Evolutionary conservation across 1,140 invertebrate genomes (phyloP).

Genomic region (Polypedilum vanderplanki): DNA sequence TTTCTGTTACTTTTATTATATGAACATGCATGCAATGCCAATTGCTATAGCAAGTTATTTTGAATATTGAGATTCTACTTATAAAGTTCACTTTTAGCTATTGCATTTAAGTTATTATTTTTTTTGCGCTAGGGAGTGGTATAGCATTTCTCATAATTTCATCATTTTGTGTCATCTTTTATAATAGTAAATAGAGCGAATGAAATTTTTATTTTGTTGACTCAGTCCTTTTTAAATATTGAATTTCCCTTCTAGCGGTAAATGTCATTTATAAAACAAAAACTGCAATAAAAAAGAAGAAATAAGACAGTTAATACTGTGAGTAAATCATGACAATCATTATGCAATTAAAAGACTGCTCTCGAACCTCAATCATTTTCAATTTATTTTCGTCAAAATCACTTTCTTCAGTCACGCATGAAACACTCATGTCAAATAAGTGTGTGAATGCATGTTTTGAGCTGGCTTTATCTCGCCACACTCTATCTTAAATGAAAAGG

Average conservation of each 20-base stretch:
- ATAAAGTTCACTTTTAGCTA: too few species aligned
- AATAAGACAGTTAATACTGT: not conserved
- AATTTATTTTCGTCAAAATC: not conserved
- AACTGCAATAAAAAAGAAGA: not conserved
- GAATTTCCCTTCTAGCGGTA: not conserved
- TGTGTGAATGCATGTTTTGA: not conserved
- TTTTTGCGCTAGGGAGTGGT: too few species aligned
- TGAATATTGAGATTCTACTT: not conserved
- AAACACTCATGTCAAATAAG: not conserved
- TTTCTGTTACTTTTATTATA: not conserved
- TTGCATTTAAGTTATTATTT: too few species aligned
- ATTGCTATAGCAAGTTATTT: too few species aligned
- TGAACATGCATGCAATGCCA: not conserved
- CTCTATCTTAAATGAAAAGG: not conserved
- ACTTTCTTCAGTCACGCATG: not conserved
- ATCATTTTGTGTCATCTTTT: too few species aligned
- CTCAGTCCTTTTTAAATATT: not conserved
- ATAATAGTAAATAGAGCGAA: too few species aligned
- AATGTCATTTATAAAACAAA: not conserved
- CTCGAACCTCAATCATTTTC: not conserved
- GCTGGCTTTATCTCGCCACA: not conserved
- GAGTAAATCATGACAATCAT: not conserved
- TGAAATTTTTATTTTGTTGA: too few species aligned
- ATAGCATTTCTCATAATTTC: too few species aligned
- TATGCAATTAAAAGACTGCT: not conserved